Percentiles rank a stretch among this genome's conserved stretches.
Conservation (phyloP, 2,113 vertebrate genomes). For the Chlamydotis undulata region DNA sequence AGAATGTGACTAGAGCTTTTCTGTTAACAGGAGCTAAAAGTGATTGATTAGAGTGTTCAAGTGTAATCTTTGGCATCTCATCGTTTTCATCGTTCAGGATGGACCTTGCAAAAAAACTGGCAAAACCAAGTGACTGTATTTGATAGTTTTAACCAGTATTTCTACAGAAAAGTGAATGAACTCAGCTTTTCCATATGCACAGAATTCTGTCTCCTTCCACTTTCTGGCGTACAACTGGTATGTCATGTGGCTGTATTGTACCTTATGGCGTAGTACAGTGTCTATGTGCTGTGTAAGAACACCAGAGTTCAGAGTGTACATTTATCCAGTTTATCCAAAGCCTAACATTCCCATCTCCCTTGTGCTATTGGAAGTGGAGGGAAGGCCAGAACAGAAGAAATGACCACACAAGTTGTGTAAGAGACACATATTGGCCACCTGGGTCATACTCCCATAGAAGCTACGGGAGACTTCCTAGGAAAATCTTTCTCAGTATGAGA, state of each 20-base stretch:
- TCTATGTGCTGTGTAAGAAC: background rate
- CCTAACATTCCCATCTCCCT: background rate
- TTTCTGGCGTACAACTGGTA: background rate
- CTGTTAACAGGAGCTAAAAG: background rate
- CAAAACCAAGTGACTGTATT: background rate
- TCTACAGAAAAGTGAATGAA: background rate
- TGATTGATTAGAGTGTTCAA: background rate
- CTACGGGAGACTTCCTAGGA: background rate
- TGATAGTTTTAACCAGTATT: background rate
- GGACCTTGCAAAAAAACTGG: background rate
- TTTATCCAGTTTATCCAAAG: background rate
- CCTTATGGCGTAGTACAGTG: background rate
- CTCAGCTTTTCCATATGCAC: background rate
- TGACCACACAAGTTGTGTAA: background rate
- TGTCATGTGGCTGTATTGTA: background rate
- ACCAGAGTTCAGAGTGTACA: too few species aligned
- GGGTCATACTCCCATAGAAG: background rate
- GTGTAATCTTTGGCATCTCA: background rate
- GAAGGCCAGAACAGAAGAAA: background rate
- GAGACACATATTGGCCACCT: background rate
- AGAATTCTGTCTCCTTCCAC: background rate
- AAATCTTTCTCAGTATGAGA: background rate
- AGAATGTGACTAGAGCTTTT: background rate
- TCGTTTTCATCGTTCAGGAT: background rate
- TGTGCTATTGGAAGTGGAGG: background rate